Percentiles rank a stretch among this genome's conserved stretches.
Evolutionary conservation across 2,797 vertebrate genomes (phyloP).

Genomic region (Gymnoscopelus braueri): DNA sequence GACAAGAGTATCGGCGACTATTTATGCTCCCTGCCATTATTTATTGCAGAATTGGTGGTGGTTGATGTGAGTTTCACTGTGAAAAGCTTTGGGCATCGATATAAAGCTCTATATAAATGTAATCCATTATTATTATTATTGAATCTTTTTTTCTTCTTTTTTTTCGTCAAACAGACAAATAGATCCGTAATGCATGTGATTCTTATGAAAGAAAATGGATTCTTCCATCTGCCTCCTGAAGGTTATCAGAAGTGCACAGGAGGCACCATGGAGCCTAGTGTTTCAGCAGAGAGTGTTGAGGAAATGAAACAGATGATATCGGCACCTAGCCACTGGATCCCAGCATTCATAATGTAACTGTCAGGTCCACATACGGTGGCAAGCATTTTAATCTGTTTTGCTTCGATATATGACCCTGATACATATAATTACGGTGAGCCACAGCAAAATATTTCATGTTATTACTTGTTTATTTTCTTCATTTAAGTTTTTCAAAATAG

Average conservation of each 20-base stretch:
- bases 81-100: too few relatives aligned
- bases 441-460: too few relatives aligned
- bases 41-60: conserved; percentile 25
- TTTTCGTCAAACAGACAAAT: conserved; percentile 34
- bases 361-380: conserved; percentile 27
- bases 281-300: conserved; percentile 46
- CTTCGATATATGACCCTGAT: conserved; percentile 31
- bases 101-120: too few relatives aligned
- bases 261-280: conserved; percentile 37
- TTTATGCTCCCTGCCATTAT: conserved; percentile 15
- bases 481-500: conserved; percentile 32
- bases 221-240: conserved; percentile 55
- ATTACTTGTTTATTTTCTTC: background rate
- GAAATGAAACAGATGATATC: conserved; percentile 66
- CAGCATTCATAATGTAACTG: conserved; percentile 46
- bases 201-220: conserved; percentile 61
- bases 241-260: conserved; percentile 66
- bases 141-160: conserved; percentile 6
- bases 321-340: conserved; percentile 23
- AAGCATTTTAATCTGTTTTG: background rate
- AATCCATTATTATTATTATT: conserved; percentile 15
- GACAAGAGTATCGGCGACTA: conserved; percentile 32
- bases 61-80: too few relatives aligned
- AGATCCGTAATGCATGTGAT: conserved; percentile 24
- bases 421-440: background rate